These are phyloP conservation scores for Drosophila pseudotalamancana DNA, from an alignment of 2,888 invertebrate species.

Conservation along the genomic window DNA sequence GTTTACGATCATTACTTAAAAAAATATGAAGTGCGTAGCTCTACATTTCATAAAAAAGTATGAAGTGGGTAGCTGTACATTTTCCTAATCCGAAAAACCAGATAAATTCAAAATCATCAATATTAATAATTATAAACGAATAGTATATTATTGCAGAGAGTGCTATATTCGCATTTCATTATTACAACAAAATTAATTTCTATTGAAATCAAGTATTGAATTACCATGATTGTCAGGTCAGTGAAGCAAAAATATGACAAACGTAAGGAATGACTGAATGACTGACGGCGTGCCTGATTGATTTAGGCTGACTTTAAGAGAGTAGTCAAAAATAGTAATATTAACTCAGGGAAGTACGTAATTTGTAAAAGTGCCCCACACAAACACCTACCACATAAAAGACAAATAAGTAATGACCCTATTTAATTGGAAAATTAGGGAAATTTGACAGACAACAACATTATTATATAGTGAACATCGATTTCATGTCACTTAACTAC, in stretches of 20 bases:
- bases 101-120: not conserved
- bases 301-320: conserved; percentile 7
- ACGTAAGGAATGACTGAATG: conserved; percentile 10
- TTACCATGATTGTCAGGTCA: conserved; percentile 47
- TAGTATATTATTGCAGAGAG: not conserved
- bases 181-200: conserved; percentile 5
- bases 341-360: conserved; percentile 11
- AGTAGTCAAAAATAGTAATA: conserved; percentile 5
- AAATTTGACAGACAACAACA: not conserved
- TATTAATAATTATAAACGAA: too few species aligned
- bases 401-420: not conserved
- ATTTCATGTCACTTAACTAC: not conserved
- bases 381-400: conserved; percentile 16
- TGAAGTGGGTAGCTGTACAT: not conserved
- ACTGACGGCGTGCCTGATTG: conserved; percentile 7
- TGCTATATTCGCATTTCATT: conserved; percentile 42
- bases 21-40: not conserved
- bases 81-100: too few species aligned
- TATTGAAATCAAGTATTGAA: conserved; percentile 36
- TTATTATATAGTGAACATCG: not conserved
- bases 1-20: not conserved
- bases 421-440: not conserved
- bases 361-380: conserved; percentile 2
- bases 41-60: not conserved
- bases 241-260: conserved; percentile 57